phyloP scores from a whole-genome alignment of 2,888 invertebrate species.

The Priocnemis perturbator region DNA sequence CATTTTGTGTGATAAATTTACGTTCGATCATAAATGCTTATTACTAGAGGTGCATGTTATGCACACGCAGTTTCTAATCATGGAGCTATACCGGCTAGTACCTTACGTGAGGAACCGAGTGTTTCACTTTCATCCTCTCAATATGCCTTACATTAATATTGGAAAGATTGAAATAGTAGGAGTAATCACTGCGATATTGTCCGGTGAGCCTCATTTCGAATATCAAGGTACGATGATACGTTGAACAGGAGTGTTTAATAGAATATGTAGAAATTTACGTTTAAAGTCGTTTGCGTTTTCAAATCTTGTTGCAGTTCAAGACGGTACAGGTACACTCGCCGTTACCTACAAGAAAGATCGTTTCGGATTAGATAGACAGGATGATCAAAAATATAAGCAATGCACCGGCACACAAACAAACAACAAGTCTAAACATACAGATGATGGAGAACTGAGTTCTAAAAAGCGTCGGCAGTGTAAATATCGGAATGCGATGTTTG shows the following conservation, averaged over 20 bases:
- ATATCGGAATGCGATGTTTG: no score
- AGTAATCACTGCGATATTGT: conserved; percentile 7
- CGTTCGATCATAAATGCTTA: background rate
- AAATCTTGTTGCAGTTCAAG: conserved; percentile 32
- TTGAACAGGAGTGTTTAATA: background rate
- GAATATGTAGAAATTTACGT: no score
- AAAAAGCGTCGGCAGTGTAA: no score
- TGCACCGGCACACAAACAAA: background rate
- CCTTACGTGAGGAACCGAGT: conserved; percentile 20
- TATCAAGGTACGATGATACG: conserved; percentile 15
- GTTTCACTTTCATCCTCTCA: conserved; percentile 38
- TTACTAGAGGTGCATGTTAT: background rate
- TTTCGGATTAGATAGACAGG: background rate
- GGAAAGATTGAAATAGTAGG: conserved; percentile 33
- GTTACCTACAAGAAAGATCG: conserved; percentile 11
- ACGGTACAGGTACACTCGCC: conserved; percentile 34
- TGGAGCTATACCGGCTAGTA: conserved; percentile 37
- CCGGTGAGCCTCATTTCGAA: background rate
- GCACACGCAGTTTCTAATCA: conserved; percentile 28
- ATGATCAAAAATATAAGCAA: conserved; percentile 17
- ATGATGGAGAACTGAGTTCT: no score
- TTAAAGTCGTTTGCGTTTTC: background rate
- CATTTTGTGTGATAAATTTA: no score
- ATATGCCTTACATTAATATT: conserved; percentile 37
- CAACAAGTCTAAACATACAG: background rate